Base-by-base conservation (phyloP, 1,140 invertebrate species). In the Helicorthomorpha holstii region DNA sequence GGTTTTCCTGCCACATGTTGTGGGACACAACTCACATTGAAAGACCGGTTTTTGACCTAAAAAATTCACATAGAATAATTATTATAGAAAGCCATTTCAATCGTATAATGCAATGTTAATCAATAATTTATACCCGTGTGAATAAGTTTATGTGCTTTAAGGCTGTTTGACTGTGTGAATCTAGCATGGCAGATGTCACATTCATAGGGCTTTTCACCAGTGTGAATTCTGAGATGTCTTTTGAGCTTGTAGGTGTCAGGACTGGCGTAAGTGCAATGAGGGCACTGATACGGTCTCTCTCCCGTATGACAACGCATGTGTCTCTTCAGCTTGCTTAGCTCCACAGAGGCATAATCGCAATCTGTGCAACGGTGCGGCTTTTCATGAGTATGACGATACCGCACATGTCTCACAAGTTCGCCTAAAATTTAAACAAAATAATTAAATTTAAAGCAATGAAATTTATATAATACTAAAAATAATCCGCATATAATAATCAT, bases 181-280 rank as follows among this genome's bases (percentile, higher is more conserved):
- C 87, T 73, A 26, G 85, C 63, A 52, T 73, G 69, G 57, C 77
- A 79, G 26, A 77, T 69, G 53, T 77, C 74, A 64, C 77, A 79
- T 56, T 74, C 72, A 55, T 79, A 79, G 10, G 77, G 77, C 57
- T 77, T 78, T 56, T 79, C 76, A 1, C 76, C 73, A 0, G 77
- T 79, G 56, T 79, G 77, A 49, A 76, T 77, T 27, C 77, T 58
- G 27, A 78, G 59, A 64, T 79, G 77, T 19, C 77, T 60, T 61
- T 79, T 78, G 19, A 98, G 69, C 69, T 97, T 97, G 66, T 96
- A 97, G 14, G 92, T 95, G 68, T 98, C 93, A 3, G 92, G 92
- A 62, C 88, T 94, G 19, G 93, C 92, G 63, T 98, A 98, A 2
- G 88, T 93, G 71, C 93, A 98, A 69, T 96, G 87, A 0, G 86